Base-by-base conservation (phyloP, 2,888 invertebrate species). In the Nephrocerus scutellatus region DNA sequence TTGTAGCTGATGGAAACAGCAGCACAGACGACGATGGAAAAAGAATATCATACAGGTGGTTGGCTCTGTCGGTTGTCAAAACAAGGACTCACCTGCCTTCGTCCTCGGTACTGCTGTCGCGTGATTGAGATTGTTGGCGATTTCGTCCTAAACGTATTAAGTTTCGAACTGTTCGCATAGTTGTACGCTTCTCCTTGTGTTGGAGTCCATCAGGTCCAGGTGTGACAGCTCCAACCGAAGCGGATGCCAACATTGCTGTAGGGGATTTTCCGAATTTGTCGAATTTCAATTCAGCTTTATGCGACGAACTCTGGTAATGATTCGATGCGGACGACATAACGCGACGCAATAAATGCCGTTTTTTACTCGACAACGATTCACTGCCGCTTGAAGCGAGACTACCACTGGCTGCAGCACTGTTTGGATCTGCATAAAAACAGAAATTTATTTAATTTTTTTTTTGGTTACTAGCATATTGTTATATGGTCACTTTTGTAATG, bases 41-140 rank as follows among this genome's bases (percentile, higher is more conserved):
- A n/a, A n/a, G n/a, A n/a, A n/a, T n/a, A n/a, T n/a, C n/a, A n/a
- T n/a, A n/a, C n/a, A n/a, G n/a, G n/a, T n/a, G n/a, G n/a, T n/a
- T n/a, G n/a, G n/a, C n/a, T n/a, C n/a, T n/a, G n/a, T n/a, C n/a
- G n/a, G n/a, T n/a, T n/a, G n/a, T n/a, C n/a, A n/a, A n/a, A n/a
- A n/a, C n/a, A n/a, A 3, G 35, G 8, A 53, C 53, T 54, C 48
- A 62, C 62, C 62, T 54, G 42, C 57, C 57, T 34, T 63, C 63
- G 47, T 63, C 62, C 41, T 63, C 63, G 21, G 62, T 62, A 37
- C 62, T 63, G 46, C 62, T 63, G 28, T 63, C 63, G 32, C 60
- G 55, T 25, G 59, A 54, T 30, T 56, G 60, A 21, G 58, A 51
- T 15, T 50, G 40, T 19, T 57, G 56, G 10, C 57, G 52, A 39